phyloP scores from a whole-genome alignment of 2,888 invertebrate genomes.

The Bombyx huttoni region DNA sequence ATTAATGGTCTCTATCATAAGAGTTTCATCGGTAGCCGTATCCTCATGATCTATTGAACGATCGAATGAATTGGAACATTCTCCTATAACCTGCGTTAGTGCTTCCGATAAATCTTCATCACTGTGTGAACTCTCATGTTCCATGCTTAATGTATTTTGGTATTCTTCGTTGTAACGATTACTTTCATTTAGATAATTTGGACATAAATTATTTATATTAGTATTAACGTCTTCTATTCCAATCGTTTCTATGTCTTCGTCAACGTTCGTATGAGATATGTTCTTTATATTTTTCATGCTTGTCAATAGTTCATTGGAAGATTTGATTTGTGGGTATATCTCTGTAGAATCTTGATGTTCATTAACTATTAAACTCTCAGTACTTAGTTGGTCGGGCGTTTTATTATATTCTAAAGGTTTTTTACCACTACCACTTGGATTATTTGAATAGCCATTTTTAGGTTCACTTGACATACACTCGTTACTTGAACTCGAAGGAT shows the following conservation, averaged over 20 bases:
- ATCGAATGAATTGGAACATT: conserved; percentile 20
- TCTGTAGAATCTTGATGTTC: neutral
- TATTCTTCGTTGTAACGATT: neutral
- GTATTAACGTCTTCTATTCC: neutral
- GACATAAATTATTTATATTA: neutral
- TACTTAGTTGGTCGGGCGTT: neutral
- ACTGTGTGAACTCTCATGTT: conserved; percentile 1
- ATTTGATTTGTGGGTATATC: conserved; percentile 15
- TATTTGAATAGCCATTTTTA: neutral
- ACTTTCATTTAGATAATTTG: neutral
- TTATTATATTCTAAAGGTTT: neutral
- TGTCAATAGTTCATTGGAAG: conserved; percentile 30
- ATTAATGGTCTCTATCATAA: conserved; percentile 36
- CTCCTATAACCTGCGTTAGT: conserved; percentile 45
- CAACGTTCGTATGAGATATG: neutral
- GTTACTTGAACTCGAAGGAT: conserved; percentile 13
- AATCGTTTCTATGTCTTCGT: neutral
- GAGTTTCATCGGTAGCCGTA: conserved; percentile 31
- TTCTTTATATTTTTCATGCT: conserved; percentile 17
- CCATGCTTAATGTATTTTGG: neutral
- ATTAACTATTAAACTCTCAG: neutral
- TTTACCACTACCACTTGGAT: neutral
- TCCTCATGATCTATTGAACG: conserved; percentile 9
- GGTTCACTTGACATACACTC: conserved; percentile 8
- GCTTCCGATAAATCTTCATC: conserved; percentile 39